These are phyloP conservation scores for Pangasius krempfi DNA, from an alignment of 2,797 vertebrate genomes.

Conservation along the genomic window DNA sequence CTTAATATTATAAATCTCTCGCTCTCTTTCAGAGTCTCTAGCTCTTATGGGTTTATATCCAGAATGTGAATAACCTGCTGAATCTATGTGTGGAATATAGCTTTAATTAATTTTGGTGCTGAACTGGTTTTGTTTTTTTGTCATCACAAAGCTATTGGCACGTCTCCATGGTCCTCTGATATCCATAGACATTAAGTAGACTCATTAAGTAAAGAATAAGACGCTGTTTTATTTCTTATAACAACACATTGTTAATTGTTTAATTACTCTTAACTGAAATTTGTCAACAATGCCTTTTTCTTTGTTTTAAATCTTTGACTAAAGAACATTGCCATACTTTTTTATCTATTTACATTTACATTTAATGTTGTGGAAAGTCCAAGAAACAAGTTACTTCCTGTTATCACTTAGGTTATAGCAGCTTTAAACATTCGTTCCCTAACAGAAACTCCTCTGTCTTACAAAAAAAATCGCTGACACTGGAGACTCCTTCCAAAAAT, in stretches of 20 bases:
- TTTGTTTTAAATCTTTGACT: neutral
- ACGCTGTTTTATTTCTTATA: neutral
- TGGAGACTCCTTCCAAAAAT: neutral
- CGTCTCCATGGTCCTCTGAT: neutral
- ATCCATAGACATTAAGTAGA: neutral
- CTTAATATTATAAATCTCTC: constrained; percentile 9
- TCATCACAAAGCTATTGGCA: neutral
- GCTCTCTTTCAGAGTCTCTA: constrained; percentile 28
- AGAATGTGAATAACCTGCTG: neutral
- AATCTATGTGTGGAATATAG: neutral
- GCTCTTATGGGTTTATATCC: constrained; percentile 13
- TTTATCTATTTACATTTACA: neutral
- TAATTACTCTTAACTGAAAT: neutral
- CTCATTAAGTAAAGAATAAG: neutral
- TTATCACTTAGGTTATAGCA: neutral
- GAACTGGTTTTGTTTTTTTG: neutral
- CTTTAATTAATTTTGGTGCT: neutral
- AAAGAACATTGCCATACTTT: too few species aligned
- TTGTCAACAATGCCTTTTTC: neutral
- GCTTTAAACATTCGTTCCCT: neutral
- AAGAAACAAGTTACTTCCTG: neutral
- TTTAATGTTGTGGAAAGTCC: neutral
- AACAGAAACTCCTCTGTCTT: neutral
- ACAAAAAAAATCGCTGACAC: neutral
- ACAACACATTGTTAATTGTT: neutral